phyloP scores from a whole-genome alignment of 1,140 invertebrate genomes.

The Lasioglossum baleicum region DNA sequence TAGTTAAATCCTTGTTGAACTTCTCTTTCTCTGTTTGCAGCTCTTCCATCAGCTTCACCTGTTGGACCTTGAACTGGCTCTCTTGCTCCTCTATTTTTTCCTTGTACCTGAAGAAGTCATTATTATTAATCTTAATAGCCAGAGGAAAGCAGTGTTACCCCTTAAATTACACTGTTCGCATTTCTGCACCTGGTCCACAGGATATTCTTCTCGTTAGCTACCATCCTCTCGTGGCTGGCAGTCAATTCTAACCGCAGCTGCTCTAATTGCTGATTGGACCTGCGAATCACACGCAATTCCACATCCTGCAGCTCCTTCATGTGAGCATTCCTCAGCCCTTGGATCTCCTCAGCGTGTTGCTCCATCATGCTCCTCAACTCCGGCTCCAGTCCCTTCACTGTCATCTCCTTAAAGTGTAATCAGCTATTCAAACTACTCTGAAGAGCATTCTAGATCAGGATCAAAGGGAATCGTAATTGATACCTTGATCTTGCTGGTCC shows the following conservation, averaged over 20 bases:
- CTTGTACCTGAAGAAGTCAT: slow-evolving; percentile 59
- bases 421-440: too few relatives aligned
- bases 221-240: slow-evolving; percentile 77
- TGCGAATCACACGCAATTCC: slow-evolving; percentile 80
- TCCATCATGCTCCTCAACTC: slow-evolving; percentile 85
- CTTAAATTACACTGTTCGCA: too few relatives aligned
- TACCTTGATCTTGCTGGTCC: slow-evolving; percentile 87
- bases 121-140: too few relatives aligned
- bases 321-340: slow-evolving; percentile 79
- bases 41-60: slow-evolving; percentile 69
- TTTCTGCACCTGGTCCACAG: slow-evolving; percentile 72
- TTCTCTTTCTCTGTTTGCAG: slow-evolving; percentile 67
- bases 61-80: slow-evolving; percentile 60
- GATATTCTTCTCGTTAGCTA: slow-evolving; percentile 78
- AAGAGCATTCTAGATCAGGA: too few relatives aligned
- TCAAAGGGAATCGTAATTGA: too few relatives aligned
- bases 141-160: too few relatives aligned
- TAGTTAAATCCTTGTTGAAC: slow-evolving; percentile 65
- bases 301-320: slow-evolving; percentile 81
- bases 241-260: slow-evolving; percentile 78
- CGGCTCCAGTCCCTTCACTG: slow-evolving; percentile 87
- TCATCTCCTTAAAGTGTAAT: slow-evolving; percentile 81
- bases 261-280: slow-evolving; percentile 80
- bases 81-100: slow-evolving; percentile 74
- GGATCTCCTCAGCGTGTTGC: slow-evolving; percentile 82